Evolutionary conservation across 1,140 invertebrate genomes (phyloP).

Genomic region (Camponotus vicinus): DNA sequence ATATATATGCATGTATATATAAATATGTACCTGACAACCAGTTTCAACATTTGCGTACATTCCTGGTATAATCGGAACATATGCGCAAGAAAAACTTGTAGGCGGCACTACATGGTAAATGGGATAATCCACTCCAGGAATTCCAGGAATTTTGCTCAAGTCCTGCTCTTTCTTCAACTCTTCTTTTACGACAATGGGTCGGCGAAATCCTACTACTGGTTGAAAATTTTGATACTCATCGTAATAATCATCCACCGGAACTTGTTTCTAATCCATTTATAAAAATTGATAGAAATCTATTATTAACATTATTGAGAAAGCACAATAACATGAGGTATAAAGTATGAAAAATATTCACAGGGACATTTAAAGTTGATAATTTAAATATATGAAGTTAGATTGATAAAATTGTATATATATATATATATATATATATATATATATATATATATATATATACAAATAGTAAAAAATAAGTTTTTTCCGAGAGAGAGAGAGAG

Average conservation of each 20-base stretch:
- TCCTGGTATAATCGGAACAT: constrained; percentile 92
- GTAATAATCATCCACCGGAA: constrained; percentile 69
- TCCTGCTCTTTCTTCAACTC: constrained; percentile 89
- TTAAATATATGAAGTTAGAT: background rate
- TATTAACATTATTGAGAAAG: constrained; percentile 6
- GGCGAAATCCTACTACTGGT: constrained; percentile 66
- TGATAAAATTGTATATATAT: too few relatives aligned
- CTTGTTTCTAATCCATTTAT: constrained; percentile 64
- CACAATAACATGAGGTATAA: too few relatives aligned
- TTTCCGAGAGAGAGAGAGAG: background rate
- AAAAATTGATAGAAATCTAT: background rate
- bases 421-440: too few relatives aligned
- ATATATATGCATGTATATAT: background rate
- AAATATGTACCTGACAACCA: constrained; percentile 90
- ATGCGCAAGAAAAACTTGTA: constrained; percentile 92
- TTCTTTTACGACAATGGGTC: constrained; percentile 75
- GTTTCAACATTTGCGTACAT: constrained; percentile 96
- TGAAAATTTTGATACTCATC: constrained; percentile 75
- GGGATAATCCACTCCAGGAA: constrained; percentile 92
- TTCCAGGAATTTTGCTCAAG: constrained; percentile 92
- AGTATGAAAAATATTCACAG: background rate
- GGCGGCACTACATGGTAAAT: constrained; percentile 91
- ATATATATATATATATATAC: background rate
- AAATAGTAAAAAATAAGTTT: constrained; percentile 7
- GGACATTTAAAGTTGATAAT: background rate